These are phyloP conservation scores for Zootoca vivipara DNA, from an alignment of 2,113 vertebrate species.

Conservation along the genomic window DNA sequence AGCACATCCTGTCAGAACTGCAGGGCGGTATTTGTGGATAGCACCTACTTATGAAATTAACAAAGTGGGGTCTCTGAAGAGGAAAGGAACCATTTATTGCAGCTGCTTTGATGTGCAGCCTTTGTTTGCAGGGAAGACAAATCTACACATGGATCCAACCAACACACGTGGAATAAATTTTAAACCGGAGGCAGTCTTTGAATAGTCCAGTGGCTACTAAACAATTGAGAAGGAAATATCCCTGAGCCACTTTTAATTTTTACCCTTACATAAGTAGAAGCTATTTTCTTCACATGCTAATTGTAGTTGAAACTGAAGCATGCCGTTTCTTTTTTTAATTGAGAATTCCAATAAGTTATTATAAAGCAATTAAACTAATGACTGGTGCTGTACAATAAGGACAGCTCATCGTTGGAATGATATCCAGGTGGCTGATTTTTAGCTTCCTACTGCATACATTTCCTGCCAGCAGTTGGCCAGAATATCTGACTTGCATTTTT, in stretches of 20 bases:
- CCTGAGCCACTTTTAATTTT: neutral
- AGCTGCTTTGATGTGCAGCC: slow-evolving; percentile 54
- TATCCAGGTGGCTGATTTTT: slow-evolving; percentile 19
- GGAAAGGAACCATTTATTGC: slow-evolving; percentile 22
- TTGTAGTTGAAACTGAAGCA: neutral
- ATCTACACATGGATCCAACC: slow-evolving; percentile 19
- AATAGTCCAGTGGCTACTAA: neutral
- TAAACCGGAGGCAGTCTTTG: slow-evolving; percentile 32
- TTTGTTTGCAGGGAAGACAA: slow-evolving; percentile 17
- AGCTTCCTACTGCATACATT: neutral
- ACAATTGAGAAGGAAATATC: neutral
- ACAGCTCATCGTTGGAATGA: neutral
- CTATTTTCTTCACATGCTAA: neutral
- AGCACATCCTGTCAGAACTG: slow-evolving; percentile 27
- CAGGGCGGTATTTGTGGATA: slow-evolving; percentile 10
- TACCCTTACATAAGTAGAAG: too few relatives aligned
- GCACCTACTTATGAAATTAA: slow-evolving; percentile 3
- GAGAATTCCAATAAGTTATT: neutral
- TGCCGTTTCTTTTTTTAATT: neutral
- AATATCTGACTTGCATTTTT: neutral
- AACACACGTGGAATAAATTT: slow-evolving; percentile 39
- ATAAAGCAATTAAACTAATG: neutral
- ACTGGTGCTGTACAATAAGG: neutral
- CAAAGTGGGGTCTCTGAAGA: neutral
- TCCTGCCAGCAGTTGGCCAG: neutral